Percentiles rank a stretch among this genome's conserved stretches.
Conservation (phyloP, 2,888 invertebrate genomes). For the Nomada lathburiana region DNA sequence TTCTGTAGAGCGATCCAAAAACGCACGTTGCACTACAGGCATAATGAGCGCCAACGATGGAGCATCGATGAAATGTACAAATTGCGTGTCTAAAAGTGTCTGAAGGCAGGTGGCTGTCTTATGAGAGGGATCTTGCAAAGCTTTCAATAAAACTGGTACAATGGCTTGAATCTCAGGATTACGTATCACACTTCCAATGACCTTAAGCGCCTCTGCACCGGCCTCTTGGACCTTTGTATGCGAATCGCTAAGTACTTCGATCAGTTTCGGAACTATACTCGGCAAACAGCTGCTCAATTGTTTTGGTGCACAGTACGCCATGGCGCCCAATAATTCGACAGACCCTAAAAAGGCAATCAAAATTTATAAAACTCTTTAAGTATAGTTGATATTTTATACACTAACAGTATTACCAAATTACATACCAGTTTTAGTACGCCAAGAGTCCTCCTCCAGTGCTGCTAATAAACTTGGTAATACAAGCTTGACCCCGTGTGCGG, state of each 20-base stretch:
- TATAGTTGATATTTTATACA: background rate
- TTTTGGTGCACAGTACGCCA: constrained; percentile 99
- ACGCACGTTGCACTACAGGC: constrained; percentile 99
- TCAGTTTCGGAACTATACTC: constrained; percentile 98
- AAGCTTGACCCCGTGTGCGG: constrained; percentile 98
- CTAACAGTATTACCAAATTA: constrained; percentile 24
- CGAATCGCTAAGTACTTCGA: constrained; percentile 98
- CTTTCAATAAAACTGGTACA: constrained; percentile 94
- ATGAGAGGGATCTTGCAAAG: constrained; percentile 97
- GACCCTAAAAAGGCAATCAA: constrained; percentile 87
- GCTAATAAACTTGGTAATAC: constrained; percentile 96
- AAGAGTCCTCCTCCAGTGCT: constrained; percentile 98
- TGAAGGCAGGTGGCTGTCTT: constrained; percentile 97
- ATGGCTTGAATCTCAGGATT: constrained; percentile 99
- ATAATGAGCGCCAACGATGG: constrained; percentile 99
- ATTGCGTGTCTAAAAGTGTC: constrained; percentile 96
- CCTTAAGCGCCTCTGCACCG: constrained; percentile 97
- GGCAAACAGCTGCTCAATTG: constrained; percentile 99
- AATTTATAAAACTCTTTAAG: background rate
- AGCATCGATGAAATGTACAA: constrained; percentile 99
- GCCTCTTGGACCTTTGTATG: constrained; percentile 98
- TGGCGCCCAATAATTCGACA: constrained; percentile 97
- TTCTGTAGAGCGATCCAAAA: constrained; percentile 98
- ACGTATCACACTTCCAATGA: constrained; percentile 98
- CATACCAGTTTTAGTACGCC: constrained; percentile 97